These are phyloP conservation scores for Serilophus lunatus DNA, from an alignment of 2,113 vertebrate genomes.

Conservation along the genomic window DNA sequence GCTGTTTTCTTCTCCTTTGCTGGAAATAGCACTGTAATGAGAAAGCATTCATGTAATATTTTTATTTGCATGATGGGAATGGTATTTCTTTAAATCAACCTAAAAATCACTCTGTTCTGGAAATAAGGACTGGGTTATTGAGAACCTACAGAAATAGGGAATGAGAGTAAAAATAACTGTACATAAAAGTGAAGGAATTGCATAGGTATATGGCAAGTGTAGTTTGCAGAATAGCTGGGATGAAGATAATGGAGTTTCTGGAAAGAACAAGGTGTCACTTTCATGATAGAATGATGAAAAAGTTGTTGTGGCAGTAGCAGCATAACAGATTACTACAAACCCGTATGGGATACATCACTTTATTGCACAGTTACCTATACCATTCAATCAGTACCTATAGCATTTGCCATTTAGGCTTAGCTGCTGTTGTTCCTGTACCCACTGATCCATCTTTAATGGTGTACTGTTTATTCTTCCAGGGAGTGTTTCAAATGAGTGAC, in stretches of 20 bases:
- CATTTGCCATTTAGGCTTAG: not conserved
- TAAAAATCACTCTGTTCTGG: not conserved
- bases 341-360: not conserved
- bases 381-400: not conserved
- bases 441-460: not conserved
- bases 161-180: not conserved
- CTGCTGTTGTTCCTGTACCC: not conserved
- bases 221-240: not conserved
- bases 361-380: not conserved
- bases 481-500: not conserved
- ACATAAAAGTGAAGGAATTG: not conserved
- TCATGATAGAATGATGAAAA: not conserved
- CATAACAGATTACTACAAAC: not conserved
- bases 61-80: not conserved
- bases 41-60: not conserved
- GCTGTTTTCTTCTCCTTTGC: not conserved
- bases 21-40: not conserved
- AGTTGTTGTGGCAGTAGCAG: not conserved
- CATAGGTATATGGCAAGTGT: not conserved
- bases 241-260: not conserved
- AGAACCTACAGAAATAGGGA: not conserved
- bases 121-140: not conserved
- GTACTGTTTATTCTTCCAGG: not conserved
- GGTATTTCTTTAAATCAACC: not conserved
- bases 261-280: not conserved